phyloP scores from a whole-genome alignment of 2,888 invertebrate species.

The Orthonevra nobilis region DNA sequence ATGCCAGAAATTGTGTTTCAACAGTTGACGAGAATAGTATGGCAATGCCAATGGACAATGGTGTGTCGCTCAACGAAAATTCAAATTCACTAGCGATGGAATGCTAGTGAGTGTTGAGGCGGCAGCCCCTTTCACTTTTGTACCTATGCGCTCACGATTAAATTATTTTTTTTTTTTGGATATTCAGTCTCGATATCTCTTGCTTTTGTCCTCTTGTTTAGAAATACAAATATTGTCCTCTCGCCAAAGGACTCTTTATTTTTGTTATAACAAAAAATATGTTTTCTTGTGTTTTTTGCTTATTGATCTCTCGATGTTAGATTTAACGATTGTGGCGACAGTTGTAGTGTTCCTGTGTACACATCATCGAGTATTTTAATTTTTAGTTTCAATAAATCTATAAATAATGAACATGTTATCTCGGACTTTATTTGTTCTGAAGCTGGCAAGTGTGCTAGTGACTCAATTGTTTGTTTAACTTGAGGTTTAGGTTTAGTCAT shows the following conservation, averaged over 20 bases:
- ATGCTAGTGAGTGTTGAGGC: conserved; percentile 77
- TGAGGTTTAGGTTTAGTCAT: too few species aligned
- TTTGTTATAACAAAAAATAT: conserved; percentile 1
- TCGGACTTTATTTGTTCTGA: too few species aligned
- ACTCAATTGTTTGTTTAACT: too few species aligned
- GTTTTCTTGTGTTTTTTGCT: not conserved
- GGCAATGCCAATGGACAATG: conserved; percentile 77
- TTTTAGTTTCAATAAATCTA: conserved; percentile 47
- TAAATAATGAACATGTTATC: too few species aligned
- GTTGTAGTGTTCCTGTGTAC: conserved; percentile 7
- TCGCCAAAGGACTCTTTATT: conserved; percentile 17
- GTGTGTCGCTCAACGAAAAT: conserved; percentile 79
- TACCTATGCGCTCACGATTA: conserved; percentile 67
- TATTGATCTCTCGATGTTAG: conserved; percentile 18
- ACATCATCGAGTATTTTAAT: conserved; percentile 22
- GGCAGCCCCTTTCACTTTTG: conserved; percentile 56
- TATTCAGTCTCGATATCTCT: not conserved
- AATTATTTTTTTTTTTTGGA: conserved; percentile 47
- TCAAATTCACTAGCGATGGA: conserved; percentile 80
- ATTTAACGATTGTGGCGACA: not conserved
- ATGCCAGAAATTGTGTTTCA: conserved; percentile 50
- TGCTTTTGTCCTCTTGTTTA: not conserved
- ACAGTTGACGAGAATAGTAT: conserved; percentile 78
- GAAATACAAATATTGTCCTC: not conserved
- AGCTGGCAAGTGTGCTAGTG: too few species aligned